phyloP scores from a whole-genome alignment of 2,797 vertebrate genomes.

The Dryobates pubescens region DNA sequence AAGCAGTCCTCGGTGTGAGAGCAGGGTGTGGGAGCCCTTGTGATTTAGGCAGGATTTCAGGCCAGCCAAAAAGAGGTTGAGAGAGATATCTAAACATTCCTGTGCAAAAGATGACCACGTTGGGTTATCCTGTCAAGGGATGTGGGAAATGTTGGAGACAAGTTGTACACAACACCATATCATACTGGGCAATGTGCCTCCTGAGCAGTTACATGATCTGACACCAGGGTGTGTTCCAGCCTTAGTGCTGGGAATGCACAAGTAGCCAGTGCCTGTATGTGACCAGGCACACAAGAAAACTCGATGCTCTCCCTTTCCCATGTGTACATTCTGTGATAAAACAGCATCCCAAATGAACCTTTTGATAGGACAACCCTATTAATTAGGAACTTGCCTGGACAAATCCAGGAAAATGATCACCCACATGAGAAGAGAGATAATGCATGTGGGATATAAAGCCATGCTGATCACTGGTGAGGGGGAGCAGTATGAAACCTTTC shows the following conservation, averaged over 20 bases:
- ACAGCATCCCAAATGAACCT: not conserved
- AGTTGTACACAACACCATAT: not conserved
- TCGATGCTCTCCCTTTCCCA: not conserved
- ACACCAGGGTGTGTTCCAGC: not conserved
- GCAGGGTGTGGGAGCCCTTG: not conserved
- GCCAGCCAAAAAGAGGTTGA: not conserved
- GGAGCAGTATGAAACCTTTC: not conserved
- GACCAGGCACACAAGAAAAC: not conserved
- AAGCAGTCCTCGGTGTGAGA: not conserved
- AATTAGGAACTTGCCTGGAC: not conserved
- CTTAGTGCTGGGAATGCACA: not conserved
- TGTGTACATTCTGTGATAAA: not conserved
- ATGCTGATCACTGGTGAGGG: not conserved
- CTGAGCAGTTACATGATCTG: not conserved
- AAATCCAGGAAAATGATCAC: not conserved
- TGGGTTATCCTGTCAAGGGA: not conserved
- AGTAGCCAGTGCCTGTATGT: not conserved
- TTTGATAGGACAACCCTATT: not conserved
- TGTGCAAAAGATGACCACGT: not conserved
- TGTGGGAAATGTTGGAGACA: constrained; percentile 7
- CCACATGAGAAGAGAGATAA: not conserved
- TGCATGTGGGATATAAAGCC: not conserved
- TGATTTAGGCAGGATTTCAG: not conserved
- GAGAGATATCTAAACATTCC: not conserved
- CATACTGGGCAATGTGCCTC: not conserved